phyloP scores from a whole-genome alignment of 64 coral and sea anemone genomes.

The Pachyseris speciosa region DNA sequence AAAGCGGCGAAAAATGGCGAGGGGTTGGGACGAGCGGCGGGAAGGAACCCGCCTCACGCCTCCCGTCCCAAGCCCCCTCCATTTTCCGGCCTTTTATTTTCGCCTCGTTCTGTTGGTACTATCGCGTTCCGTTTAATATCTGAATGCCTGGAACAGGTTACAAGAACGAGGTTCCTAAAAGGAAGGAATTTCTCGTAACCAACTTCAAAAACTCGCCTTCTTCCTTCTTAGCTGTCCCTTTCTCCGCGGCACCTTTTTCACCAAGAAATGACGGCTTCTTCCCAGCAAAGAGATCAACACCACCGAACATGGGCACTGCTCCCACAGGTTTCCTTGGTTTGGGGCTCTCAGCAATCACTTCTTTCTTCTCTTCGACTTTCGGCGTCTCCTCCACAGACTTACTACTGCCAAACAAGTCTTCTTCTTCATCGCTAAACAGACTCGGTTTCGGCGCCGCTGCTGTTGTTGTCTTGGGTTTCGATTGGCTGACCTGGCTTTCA shows the following conservation, averaged over 20 bases:
- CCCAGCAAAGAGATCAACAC: slow-evolving; percentile 83
- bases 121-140: no score
- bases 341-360: neutral
- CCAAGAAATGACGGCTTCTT: slow-evolving; percentile 62
- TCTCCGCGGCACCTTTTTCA: neutral
- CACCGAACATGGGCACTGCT: slow-evolving; percentile 83
- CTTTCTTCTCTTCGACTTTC: slow-evolving; percentile 32
- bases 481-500: neutral
- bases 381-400: slow-evolving; percentile 14
- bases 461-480: slow-evolving; percentile 16
- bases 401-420: slow-evolving; percentile 76
- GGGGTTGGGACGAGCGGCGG: no score
- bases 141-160: no score
- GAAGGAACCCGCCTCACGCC: no score
- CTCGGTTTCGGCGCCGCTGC: slow-evolving; percentile 27
- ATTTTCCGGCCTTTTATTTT: no score
- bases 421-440: slow-evolving; percentile 93
- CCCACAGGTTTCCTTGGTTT: slow-evolving; percentile 75
- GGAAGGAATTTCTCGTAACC: no score
- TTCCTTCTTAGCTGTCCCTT: neutral
- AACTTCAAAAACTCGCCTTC: slow-evolving; percentile 17
- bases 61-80: no score
- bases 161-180: no score
- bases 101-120: no score
- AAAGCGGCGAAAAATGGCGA: no score